Base-by-base conservation (phyloP, 1,140 invertebrate species). In the Ips nitidus region DNA sequence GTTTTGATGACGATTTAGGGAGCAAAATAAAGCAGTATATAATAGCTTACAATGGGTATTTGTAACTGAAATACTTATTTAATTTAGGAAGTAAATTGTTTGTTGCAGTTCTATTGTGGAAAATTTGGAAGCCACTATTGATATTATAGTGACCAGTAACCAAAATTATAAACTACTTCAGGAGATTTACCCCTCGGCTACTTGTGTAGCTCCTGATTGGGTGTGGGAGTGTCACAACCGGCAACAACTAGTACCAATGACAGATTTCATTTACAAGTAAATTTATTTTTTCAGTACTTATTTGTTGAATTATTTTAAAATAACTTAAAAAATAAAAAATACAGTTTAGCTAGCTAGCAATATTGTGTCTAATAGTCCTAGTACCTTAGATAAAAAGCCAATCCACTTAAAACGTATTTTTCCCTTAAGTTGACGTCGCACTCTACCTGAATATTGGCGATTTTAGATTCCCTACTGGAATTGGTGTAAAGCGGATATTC, bases 21-120 rank as follows among this genome's bases (percentile, higher is more conserved):
- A 71, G 64, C 36, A 72, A 61, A 41, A 62, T 78, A 7, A 74
- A 73, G 52, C 69, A 74, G 41, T 78, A 79, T 52, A 76, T 80
- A 36, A 71, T 74, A 6, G 77, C 76, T 3, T 78, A 79, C 65
- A 71, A 74, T 22, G 78, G 78, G 78, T 79, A 74, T 73, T 55
- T 37, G 3, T 5, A 2, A 60, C 40, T 50, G 45, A 55, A 22
- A 22, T 22, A 22, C 22, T 22, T 22, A 22, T 22, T 22, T 22
- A 22, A 22, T 22, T 22, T 22, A 22, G 22, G 22, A 22, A 22
- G 22, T 22, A 22, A 22, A 22, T 22, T 22, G 22, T 22, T 22
- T 22, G 22, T 22, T 22, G 22, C 22, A 22, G 22, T 22, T 22
- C 22, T 22, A 22, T 59, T n/a, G 47, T 40, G 3, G 53, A 69